Evolutionary conservation across 2,113 vertebrate species (phyloP), one percentile per base, ranked within the genome.

Genomic region (Pachyramphus minor): DNA sequence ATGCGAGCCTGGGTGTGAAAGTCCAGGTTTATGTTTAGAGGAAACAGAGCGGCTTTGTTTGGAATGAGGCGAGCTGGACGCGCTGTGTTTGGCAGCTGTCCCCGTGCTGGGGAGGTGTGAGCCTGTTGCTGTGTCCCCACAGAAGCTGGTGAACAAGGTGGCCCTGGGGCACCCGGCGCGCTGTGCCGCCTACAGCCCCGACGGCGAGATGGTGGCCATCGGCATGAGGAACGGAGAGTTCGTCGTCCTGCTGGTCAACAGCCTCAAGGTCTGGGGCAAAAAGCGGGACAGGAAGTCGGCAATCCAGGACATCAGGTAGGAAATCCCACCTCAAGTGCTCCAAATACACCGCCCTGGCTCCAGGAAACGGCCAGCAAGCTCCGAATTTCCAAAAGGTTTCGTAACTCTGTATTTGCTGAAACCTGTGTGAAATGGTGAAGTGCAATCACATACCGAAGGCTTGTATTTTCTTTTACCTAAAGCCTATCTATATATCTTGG

Each of bases 221-320:
- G 99, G 99, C 64, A 99, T 99, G 99, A 99, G 99, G 98, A 99
- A 99, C 1, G 99, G 99, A 6, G 99, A 99, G 95, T 99, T 99
- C 79, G 98, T 99, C 42, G 68, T 99, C 75, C 97, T 99, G 87
- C 96, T 99, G 50, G 99, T 99, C 63, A 99, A 98, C 96, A 99
- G 99, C 30, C 98, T 99, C 47, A 99, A 98, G 49, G 98, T 99
- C 7, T 99, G 99, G 99, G 99, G 99, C 73, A 99, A 99, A 95
- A 99, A 99, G 91, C 95, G 99, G 49, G 99, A 99, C 96, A 98
- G 99, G 92, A 99, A 98, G n/a, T 98, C 98, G 20, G 97, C 99
- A n/a, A 98, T 99, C 80, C 99, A 99, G 97, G 99, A 99, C 79
- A 98, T 99, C 81, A 98, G 99, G 99, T 99, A 95, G 6, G 75